Evolutionary conservation across 2,113 vertebrate genomes (phyloP), one percentile per base, ranked within the genome.

Genomic region (Ia io): DNA sequence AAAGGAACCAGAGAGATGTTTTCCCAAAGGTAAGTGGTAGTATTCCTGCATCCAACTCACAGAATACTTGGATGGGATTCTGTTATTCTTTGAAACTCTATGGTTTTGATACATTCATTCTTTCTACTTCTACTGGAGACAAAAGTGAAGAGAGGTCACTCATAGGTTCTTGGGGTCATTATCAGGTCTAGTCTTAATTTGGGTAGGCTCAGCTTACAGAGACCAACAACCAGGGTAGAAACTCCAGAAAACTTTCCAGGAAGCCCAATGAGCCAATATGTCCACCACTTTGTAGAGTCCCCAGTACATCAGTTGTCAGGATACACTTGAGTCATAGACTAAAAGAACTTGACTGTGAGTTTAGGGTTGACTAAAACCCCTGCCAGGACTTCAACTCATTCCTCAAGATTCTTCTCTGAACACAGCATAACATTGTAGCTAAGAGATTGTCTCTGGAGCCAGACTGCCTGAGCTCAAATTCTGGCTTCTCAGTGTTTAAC

Each of bases 1-100:
- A 18, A 98, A 99, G 95, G 97, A 98, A 18, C 99, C 99, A 2
- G 99, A 99, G 1, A 98, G 99, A 71, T 99, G 99, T 91, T 99
- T 99, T 92, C 98, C 98, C 67, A 98, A 98, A 97, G 96, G 99
- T 99, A 97, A 98, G 96, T 96, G 35, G 28, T 23, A 88, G 67
- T 56, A 71, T 93, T 85, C 97, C 44, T 67, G 14, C 65, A 42
- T 59, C 37, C 3, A 32, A 28, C 37, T 88, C 40, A 61, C 22
- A 84, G 40, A 71, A 17, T 40, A 30, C 53, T 93, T 78, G 69
- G 28, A 10, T 82, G 67, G 35, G 35, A 18, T 92, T 71, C 23
- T 89, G 22, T 73, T 90, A 23, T 91, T 84, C 51, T 78, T 23
- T 51, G 83, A 78, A 69, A 32, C 35, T 73, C 51, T 76, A 22